Evolutionary conservation across 1,140 invertebrate genomes (phyloP).

Genomic region (Nomia melanderi): DNA sequence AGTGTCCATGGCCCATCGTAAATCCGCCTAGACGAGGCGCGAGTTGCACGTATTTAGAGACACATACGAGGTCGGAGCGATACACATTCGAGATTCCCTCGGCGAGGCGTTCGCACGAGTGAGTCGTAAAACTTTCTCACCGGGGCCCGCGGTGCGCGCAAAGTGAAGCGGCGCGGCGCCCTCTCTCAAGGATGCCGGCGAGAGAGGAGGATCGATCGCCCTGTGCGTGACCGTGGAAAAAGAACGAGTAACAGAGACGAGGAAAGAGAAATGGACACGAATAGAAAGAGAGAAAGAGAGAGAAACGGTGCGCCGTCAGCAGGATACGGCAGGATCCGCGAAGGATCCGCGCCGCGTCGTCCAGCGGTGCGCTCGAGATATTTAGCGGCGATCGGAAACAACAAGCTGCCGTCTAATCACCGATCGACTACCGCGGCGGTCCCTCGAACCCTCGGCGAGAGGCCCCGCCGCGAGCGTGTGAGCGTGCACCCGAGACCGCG

Average conservation of each 20-base stretch:
- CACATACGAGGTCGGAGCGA: conserved; percentile 7
- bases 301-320: background rate
- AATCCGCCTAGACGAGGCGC: conserved; percentile 13
- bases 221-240: conserved; percentile 4
- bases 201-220: background rate
- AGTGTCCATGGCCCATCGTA: background rate
- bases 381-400: conserved; percentile 75
- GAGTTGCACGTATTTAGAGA: conserved; percentile 13
- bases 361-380: conserved; percentile 64
- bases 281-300: background rate
- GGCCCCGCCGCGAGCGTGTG: conserved; percentile 58
- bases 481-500: conserved; percentile 54
- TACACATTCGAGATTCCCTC: conserved; percentile 40
- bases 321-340: conserved; percentile 40
- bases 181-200: conserved; percentile 39
- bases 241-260: background rate
- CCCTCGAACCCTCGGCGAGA: conserved; percentile 33
- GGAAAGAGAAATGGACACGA: background rate
- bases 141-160: conserved; percentile 34
- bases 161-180: conserved; percentile 34
- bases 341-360: conserved; percentile 46
- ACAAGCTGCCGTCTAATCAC: conserved; percentile 76
- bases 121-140: conserved; percentile 56
- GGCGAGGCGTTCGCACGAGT: conserved; percentile 52
- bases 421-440: conserved; percentile 68